Conservation (phyloP, 2,113 vertebrate species). For the Burhinus oedicnemus region DNA sequence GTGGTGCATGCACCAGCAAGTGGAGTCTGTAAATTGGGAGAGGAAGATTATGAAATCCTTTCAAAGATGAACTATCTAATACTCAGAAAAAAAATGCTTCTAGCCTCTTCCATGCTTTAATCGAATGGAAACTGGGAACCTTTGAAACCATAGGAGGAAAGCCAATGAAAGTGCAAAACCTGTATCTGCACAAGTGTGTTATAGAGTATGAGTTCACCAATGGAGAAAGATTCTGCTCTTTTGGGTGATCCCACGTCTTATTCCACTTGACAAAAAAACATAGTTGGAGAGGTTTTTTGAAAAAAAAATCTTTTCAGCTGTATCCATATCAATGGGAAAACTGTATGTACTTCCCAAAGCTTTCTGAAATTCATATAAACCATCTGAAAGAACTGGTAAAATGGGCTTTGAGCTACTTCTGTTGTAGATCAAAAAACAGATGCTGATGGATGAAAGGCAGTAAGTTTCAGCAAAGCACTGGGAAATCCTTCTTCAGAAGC, state of each 20-base stretch:
- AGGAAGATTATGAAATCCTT: background rate
- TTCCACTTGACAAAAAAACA: background rate
- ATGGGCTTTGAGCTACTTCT: background rate
- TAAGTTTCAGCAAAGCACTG: background rate
- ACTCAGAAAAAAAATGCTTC: background rate
- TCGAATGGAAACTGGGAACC: background rate
- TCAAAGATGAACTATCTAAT: background rate
- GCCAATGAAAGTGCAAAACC: background rate
- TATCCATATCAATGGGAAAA: background rate
- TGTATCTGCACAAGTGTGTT: background rate
- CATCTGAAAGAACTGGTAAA: background rate
- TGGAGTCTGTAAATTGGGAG: fast-evolving
- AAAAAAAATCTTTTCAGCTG: background rate
- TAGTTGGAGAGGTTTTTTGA: background rate
- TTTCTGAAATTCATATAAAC: background rate
- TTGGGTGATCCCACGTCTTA: background rate
- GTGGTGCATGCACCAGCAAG: background rate
- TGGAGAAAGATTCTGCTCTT: background rate
- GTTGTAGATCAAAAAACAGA: background rate
- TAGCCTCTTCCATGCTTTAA: background rate
- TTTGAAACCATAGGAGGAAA: background rate
- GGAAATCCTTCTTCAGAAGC: background rate
- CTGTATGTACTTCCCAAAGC: background rate
- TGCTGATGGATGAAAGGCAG: background rate
- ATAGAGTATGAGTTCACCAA: background rate